Base-by-base conservation (phyloP, 2,797 vertebrate species). In the Tauraco hartlaubi region DNA sequence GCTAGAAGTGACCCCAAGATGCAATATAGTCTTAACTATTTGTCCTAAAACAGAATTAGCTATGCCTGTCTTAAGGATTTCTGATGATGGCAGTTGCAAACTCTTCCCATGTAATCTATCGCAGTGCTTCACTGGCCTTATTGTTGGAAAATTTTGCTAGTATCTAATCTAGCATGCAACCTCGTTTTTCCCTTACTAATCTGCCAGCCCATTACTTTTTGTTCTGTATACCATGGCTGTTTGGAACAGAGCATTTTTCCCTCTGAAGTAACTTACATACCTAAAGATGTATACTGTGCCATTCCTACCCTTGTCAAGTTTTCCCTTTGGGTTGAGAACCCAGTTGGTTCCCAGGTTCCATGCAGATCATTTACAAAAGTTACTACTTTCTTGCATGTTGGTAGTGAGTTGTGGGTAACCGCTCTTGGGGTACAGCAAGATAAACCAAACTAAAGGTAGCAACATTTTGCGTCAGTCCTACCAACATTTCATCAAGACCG, bases 381-480 rank as follows among this genome's bases (percentile, higher is more conserved):
- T 46, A 6, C 23, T 46, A 3, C 11, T 31, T 41, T 46, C 71
- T 73, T 46, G 18, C 7, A 6, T 1, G 4, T 37, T 16, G 1
- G 15, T 29, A 56, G 31, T 2, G 9, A 63, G 12, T 9, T n/a
- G 15, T 0, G 9, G 18, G 4, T 31, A 29, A 41, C 35, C 7
- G 48, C 22, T 35, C 39, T 26, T 1, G 1, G 35, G 20, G 15
- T 19, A 18, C 21, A 61, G 75, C 33, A 64, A 52, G 49, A 33
- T n/a, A 55, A 82, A 75, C 18, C 8, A 28, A 48, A 20, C 25
- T 49, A 49, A 41, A 69, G 3, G 11, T 12, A 37, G 28, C 19
- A 20, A 17, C 0, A 2, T 35, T 85, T 68, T 72, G 7, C 31
- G 17, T 39, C 39, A n/a, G 9, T 46, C 41, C 51, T 44, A 44